phyloP scores from a whole-genome alignment of 2,888 invertebrate species.

The Eupithecia vulgata region DNA sequence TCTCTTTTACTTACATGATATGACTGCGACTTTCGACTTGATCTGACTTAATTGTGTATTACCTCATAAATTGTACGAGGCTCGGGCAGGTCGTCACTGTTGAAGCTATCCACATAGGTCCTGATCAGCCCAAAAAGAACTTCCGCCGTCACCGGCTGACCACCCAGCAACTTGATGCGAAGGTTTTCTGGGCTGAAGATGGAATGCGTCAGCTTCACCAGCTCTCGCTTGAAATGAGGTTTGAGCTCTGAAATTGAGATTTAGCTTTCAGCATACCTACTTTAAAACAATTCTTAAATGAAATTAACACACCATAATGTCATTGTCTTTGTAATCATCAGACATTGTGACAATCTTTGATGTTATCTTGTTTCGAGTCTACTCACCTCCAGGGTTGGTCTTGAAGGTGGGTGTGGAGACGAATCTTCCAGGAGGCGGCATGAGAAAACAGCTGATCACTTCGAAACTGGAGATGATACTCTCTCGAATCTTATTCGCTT shows the following conservation, averaged over 20 bases:
- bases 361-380: too few relatives aligned
- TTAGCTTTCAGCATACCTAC: too few relatives aligned
- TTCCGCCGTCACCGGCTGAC: constrained; percentile 16
- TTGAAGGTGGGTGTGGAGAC: constrained; percentile 19
- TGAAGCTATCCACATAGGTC: constrained; percentile 32
- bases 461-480: constrained; percentile 31
- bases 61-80: constrained; percentile 24
- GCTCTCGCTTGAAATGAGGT: too few relatives aligned
- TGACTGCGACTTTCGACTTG: too few relatives aligned
- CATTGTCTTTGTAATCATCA: too few relatives aligned
- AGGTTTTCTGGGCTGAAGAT: constrained; percentile 14
- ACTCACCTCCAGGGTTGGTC: constrained; percentile 21
- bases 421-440: constrained; percentile 31
- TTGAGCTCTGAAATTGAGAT: too few relatives aligned
- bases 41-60: neutral
- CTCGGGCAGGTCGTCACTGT: constrained; percentile 28
- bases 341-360: too few relatives aligned
- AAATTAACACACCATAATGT: too few relatives aligned
- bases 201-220: constrained; percentile 21
- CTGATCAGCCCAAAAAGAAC: constrained; percentile 29
- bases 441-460: constrained; percentile 31
- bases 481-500: neutral
- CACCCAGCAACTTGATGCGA: constrained; percentile 10
- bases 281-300: too few relatives aligned
- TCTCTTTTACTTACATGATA: too few relatives aligned